These are phyloP conservation scores for Ernsta delagoae DNA, from an alignment of 2,888 invertebrate genomes.

Conservation along the genomic window DNA sequence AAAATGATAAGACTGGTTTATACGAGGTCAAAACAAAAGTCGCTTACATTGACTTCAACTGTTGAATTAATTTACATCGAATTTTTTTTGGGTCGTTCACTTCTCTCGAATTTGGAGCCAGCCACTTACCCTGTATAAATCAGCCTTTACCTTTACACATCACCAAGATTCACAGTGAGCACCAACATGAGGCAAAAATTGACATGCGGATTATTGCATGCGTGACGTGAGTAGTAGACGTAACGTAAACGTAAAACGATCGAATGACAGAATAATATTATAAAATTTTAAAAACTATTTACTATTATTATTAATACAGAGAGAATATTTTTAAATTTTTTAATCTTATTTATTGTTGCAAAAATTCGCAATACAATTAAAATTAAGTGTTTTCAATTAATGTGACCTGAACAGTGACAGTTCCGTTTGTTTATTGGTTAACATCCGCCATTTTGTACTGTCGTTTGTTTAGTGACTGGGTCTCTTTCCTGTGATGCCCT, in stretches of 20 bases:
- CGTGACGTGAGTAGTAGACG: conserved; percentile 54
- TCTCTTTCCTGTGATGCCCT: conserved; percentile 74
- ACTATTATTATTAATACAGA: conserved; percentile 65
- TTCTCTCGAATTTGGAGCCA: no score
- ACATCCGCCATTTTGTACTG: conserved; percentile 85
- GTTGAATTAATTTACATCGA: no score
- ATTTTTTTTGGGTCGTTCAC: no score
- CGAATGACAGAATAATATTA: conserved; percentile 71
- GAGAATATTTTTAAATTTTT: conserved; percentile 75
- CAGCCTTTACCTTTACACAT: conserved; percentile 4
- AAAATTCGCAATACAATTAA: conserved; percentile 52
- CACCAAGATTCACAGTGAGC: conserved; percentile 25
- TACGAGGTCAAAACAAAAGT: no score
- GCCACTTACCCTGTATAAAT: no score
- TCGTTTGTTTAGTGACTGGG: conserved; percentile 84
- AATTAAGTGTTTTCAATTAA: conserved; percentile 60
- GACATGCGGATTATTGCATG: conserved; percentile 51
- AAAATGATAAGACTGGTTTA: no score
- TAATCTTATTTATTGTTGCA: conserved; percentile 63
- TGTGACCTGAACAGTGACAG: conserved; percentile 68
- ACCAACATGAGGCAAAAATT: conserved; percentile 40
- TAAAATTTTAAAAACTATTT: conserved; percentile 68
- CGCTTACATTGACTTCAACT: no score
- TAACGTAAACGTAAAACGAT: conserved; percentile 75
- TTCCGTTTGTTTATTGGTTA: conserved; percentile 84